These are phyloP conservation scores for Cotesia congregata DNA, from an alignment of 2,888 invertebrate species.

Conservation along the genomic window DNA sequence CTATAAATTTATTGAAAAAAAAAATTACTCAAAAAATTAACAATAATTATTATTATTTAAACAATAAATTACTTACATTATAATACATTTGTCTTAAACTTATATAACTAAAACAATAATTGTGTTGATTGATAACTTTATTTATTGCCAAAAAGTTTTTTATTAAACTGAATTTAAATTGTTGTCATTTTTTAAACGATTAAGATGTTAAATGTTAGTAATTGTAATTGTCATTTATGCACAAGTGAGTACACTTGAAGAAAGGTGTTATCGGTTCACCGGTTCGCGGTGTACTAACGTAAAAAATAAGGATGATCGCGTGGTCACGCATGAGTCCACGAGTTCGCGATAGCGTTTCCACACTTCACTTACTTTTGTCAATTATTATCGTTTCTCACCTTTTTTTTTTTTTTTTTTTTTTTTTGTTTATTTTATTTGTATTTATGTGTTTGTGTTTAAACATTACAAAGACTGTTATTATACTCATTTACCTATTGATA, in stretches of 20 bases:
- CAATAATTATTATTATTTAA: background rate
- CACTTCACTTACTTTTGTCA: slow-evolving; percentile 50
- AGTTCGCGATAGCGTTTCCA: slow-evolving; percentile 32
- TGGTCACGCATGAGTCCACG: slow-evolving; percentile 31
- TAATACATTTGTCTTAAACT: background rate
- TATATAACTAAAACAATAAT: background rate
- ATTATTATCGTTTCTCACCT: slow-evolving; percentile 66
- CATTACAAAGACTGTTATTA: slow-evolving; percentile 12
- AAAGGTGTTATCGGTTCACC: slow-evolving; percentile 35
- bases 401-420: slow-evolving; percentile 47
- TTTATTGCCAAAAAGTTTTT: background rate
- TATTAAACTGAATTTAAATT: background rate
- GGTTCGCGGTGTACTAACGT: slow-evolving; percentile 32
- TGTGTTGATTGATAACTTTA: background rate
- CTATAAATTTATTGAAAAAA: background rate
- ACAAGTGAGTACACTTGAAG: background rate
- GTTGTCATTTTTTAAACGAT: background rate
- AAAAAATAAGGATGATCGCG: slow-evolving; percentile 31
- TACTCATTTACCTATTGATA: slow-evolving; percentile 12
- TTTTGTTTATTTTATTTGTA: slow-evolving; percentile 34
- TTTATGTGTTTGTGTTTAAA: background rate
- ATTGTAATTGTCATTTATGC: background rate
- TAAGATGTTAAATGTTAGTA: background rate
- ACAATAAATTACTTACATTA: background rate
- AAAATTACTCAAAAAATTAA: background rate